Conservation (phyloP, 2,888 invertebrate species). For the Caenorhabditis sulstoni region DNA sequence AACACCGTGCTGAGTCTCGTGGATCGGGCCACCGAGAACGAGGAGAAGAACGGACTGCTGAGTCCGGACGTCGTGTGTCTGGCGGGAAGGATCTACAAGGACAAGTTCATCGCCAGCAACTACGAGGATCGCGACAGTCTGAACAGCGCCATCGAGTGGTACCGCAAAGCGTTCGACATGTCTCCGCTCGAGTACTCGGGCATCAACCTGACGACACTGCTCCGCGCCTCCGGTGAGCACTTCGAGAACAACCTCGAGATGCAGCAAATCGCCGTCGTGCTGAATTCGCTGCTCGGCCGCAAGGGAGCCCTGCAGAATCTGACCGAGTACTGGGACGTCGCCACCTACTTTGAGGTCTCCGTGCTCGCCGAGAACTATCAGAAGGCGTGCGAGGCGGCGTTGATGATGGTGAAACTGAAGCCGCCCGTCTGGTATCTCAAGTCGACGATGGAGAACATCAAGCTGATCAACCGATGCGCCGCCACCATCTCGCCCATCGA, state of each 20-base stretch:
- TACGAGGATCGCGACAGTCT: constrained; percentile 92
- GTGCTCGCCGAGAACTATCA: constrained; percentile 96
- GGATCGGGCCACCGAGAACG: constrained; percentile 84
- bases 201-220: constrained; percentile 95
- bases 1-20: constrained; percentile 90
- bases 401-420: constrained; percentile 84
- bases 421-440: constrained; percentile 84
- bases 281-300: constrained; percentile 97
- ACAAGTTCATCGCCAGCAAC: constrained; percentile 94
- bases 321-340: constrained; percentile 98
- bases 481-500: constrained; percentile 74
- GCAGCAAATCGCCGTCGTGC: constrained; percentile 87
- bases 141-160: constrained; percentile 94
- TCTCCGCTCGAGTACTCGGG: constrained; percentile 99
- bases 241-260: constrained; percentile 85
- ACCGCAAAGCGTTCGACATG: constrained; percentile 88
- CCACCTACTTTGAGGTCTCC: constrained; percentile 86
- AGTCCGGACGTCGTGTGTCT: constrained; percentile 96
- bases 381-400: constrained; percentile 95
- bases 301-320: constrained; percentile 94
- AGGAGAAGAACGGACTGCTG: constrained; percentile 55
- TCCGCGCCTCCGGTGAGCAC: constrained; percentile 96
- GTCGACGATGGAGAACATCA: constrained; percentile 96
- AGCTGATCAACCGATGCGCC: constrained; percentile 89
- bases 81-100: constrained; percentile 90